Evolutionary conservation across 2,888 invertebrate genomes (phyloP), one percentile per base, ranked within the genome.

Genomic region (Drosophila histrio): DNA sequence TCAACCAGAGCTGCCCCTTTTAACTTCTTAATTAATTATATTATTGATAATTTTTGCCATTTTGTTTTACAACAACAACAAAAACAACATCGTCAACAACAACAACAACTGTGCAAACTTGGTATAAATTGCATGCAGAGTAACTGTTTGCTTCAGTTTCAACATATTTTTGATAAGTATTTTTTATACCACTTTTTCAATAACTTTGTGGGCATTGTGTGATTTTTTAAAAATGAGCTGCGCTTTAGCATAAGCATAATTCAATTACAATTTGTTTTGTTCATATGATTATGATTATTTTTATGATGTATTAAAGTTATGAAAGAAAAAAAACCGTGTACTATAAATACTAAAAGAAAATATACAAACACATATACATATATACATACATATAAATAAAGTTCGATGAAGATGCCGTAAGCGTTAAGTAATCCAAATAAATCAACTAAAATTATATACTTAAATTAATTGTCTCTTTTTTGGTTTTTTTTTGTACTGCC

Each of bases 281-380:
- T 87, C 87, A 73, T 85, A 82, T 78, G 64, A 85, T 77, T 84
- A 81, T 75, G 57, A 76, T 82, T 82, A 85, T 82, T 87, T 82
- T 82, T 79, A 87, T 66, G 86, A 82, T 82, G 87, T 87, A 82
- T 82, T 82, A 87, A 82, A 82, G 82, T 81, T 82, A 87, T 87
- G 74, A 82, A 79, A 76, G 46, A 65, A 63, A 72, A 74, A 71
- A 74, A 50, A 66, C n/a, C 61, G 53, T 74, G 82, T 82, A 82
- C 86, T 76, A 85, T 82, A 78, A 74, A 80, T 64, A 79, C 46
- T 63, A 64, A 64, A 72, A 44, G 44, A 60, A 64, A 41, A 53
- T 53, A 62, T 34, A 59, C 22, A 61, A 62, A 62, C 47, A 49
- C 26, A 62, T 61, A 72, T 68, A 68, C 50, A 66, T 60, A 79